Conservation (phyloP, 2,113 vertebrate genomes). For the Delphinus delphis region DNA sequence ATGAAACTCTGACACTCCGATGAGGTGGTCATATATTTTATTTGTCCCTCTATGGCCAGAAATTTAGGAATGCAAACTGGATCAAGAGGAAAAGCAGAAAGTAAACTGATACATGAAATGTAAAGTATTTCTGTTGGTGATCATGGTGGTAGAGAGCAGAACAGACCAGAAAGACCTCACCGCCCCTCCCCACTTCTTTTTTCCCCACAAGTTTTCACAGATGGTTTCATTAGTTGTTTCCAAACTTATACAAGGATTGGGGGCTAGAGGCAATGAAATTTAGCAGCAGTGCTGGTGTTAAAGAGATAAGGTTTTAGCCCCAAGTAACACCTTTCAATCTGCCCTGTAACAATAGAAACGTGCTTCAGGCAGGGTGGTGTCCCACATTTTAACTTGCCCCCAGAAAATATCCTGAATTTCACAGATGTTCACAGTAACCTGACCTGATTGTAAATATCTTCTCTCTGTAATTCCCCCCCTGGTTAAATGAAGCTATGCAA, state of each 20-base stretch:
- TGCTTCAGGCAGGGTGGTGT: conserved; percentile 22
- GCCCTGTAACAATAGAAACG: not conserved
- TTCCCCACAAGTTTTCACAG: not conserved
- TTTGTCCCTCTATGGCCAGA: not conserved
- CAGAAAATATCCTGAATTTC: conserved; percentile 4
- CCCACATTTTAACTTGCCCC: conserved; percentile 52
- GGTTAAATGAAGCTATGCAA: conserved; percentile 7
- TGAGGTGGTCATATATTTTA: not conserved
- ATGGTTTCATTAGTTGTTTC: not conserved
- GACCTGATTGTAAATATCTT: conserved; percentile 10
- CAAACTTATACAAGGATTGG: not conserved
- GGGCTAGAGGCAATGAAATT: not conserved
- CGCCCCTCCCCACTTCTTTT: not conserved
- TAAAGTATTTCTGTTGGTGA: not conserved
- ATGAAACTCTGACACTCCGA: not conserved
- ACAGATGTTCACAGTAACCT: conserved; percentile 9
- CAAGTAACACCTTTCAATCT: not conserved
- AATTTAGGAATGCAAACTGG: not conserved
- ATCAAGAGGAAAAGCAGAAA: not conserved
- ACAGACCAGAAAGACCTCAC: not conserved
- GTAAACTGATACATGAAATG: not conserved
- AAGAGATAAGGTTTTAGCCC: not conserved
- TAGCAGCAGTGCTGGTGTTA: not conserved
- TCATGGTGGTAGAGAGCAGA: not conserved
- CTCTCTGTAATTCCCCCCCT: not conserved